A percentile compares a stretch with the other conserved stretches of the same genome.
Conservation (phyloP, 2,888 invertebrate species). For the Nomada hirtipes region DNA sequence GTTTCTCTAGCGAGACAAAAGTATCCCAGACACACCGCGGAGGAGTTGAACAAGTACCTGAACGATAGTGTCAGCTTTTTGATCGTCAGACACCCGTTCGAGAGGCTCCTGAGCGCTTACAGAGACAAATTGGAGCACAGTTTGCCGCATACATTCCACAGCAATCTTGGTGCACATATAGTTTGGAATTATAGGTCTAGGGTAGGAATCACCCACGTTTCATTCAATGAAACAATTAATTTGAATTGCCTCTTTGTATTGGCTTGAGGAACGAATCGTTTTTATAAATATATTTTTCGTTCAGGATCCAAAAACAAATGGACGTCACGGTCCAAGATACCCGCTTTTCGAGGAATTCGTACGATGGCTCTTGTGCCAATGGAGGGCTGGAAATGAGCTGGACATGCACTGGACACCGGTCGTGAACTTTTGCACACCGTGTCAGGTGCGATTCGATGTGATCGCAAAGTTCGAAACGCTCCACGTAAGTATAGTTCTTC, state of each 20-base stretch:
- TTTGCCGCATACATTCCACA: constrained; percentile 92
- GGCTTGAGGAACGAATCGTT: neutral
- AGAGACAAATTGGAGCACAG: constrained; percentile 94
- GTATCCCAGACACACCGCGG: constrained; percentile 91
- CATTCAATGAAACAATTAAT: no score
- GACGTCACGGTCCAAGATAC: constrained; percentile 86
- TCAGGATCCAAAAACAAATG: constrained; percentile 79
- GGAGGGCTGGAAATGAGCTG: constrained; percentile 87
- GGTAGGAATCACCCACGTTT: constrained; percentile 80
- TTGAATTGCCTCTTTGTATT: neutral
- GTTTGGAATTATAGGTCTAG: constrained; percentile 89
- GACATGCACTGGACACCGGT: constrained; percentile 97
- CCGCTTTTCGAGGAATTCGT: constrained; percentile 94
- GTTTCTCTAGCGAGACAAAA: constrained; percentile 91
- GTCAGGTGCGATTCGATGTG: constrained; percentile 92
- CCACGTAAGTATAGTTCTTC: constrained; percentile 85
- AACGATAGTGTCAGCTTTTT: constrained; percentile 92
- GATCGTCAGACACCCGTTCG: constrained; percentile 93
- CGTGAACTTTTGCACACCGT: constrained; percentile 93
- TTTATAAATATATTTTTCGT: neutral
- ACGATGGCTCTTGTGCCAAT: constrained; percentile 90
- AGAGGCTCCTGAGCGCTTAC: constrained; percentile 92
- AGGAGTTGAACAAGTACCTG: constrained; percentile 90
- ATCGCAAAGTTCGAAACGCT: constrained; percentile 94
- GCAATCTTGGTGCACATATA: constrained; percentile 92